phyloP scores from a whole-genome alignment of 2,797 vertebrate genomes.

The Myotis daubentonii region DNA sequence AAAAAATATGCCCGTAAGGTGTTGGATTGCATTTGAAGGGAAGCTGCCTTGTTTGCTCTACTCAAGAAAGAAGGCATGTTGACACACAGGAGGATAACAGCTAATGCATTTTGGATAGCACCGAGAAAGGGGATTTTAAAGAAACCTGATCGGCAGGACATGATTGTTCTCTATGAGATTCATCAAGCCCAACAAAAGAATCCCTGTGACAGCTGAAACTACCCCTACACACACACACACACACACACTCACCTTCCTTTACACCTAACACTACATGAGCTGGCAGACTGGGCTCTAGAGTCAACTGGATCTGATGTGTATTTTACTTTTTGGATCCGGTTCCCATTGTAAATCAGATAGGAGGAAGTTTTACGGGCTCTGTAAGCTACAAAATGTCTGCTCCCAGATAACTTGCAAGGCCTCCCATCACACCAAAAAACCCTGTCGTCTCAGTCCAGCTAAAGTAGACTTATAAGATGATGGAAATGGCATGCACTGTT shows the following conservation, averaged over 20 bases:
- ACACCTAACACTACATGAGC: not conserved
- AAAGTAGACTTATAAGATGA: not conserved
- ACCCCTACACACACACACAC: not conserved
- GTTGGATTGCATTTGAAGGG: slow-evolving; percentile 71
- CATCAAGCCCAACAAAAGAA: slow-evolving; percentile 33
- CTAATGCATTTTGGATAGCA: slow-evolving; percentile 61
- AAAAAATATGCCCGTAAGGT: slow-evolving; percentile 70
- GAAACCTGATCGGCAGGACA: slow-evolving; percentile 41
- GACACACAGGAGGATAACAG: slow-evolving; percentile 66
- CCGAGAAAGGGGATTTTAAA: slow-evolving; percentile 18
- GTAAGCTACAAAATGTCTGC: not conserved
- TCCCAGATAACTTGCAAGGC: not conserved
- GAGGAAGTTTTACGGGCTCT: not conserved
- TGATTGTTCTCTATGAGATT: slow-evolving; percentile 18
- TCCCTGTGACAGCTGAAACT: not conserved
- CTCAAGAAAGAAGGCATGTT: slow-evolving; percentile 61
- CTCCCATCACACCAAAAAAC: not conserved
- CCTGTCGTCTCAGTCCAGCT: not conserved
- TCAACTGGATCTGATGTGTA: not conserved
- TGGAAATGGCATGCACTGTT: not conserved
- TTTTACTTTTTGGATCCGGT: not conserved
- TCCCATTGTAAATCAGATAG: not conserved
- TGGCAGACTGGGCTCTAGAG: not conserved
- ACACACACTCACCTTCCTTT: not conserved
- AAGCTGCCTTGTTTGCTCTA: slow-evolving; percentile 53